phyloP scores from a whole-genome alignment of 2,797 vertebrate genomes.

The Urophycis tenuis region DNA sequence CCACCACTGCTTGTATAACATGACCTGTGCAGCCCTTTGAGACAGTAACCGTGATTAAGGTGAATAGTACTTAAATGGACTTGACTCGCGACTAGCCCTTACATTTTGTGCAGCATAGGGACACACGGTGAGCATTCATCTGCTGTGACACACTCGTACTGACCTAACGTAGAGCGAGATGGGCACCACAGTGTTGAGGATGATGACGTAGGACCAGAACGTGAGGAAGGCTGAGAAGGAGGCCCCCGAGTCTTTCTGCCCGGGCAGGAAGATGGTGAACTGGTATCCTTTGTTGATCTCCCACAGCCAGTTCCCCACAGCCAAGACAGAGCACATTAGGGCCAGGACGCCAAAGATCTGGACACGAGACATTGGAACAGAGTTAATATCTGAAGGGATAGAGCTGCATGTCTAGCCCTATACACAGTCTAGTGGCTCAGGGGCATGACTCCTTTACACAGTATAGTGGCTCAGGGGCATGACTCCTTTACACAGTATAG shows the following conservation, averaged over 20 bases:
- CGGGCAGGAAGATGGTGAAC: slow-evolving; percentile 81
- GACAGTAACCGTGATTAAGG: too few relatives aligned
- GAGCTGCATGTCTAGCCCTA: neutral
- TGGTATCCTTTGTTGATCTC: slow-evolving; percentile 73
- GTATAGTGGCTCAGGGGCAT: too few relatives aligned
- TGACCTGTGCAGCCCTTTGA: too few relatives aligned
- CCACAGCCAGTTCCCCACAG: slow-evolving; percentile 86
- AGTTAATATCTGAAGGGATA: neutral
- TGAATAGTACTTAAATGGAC: too few relatives aligned
- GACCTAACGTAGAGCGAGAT: slow-evolving; percentile 97
- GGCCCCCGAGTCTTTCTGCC: slow-evolving; percentile 62
- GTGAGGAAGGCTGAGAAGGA: slow-evolving; percentile 76
- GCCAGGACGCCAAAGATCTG: slow-evolving; percentile 88
- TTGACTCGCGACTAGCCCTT: too few relatives aligned
- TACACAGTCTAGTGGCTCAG: neutral
- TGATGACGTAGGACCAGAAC: slow-evolving; percentile 98
- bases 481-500: too few relatives aligned
- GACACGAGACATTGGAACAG: neutral
- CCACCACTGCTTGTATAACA: neutral
- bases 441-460: too few relatives aligned
- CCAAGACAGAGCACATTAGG: slow-evolving; percentile 83
- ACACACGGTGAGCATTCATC: neutral
- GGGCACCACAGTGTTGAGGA: slow-evolving; percentile 94
- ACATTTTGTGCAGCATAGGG: neutral
- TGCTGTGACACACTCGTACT: neutral